A percentile compares a stretch with the other conserved stretches of the same genome.
phyloP scores from a whole-genome alignment of 2,113 vertebrate genomes.

The Percina caprodes region DNA sequence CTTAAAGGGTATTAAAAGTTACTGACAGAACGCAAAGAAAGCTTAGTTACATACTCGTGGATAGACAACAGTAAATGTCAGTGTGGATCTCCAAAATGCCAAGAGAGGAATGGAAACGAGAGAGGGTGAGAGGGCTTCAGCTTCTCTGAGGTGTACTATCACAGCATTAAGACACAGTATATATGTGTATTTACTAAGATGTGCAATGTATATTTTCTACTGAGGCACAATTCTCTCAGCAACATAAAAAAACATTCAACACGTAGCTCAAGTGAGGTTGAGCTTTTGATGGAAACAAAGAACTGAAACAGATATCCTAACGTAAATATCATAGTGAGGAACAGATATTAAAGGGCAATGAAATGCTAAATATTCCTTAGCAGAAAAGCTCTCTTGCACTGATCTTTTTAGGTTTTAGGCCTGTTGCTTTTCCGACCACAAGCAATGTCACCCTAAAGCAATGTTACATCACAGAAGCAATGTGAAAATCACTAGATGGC shows the following conservation, averaged over 20 bases:
- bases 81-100: constrained; percentile 62
- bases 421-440: neutral
- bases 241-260: neutral
- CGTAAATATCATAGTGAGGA: neutral
- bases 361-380: neutral
- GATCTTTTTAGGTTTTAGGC: neutral
- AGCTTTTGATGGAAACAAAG: neutral
- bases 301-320: neutral
- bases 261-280: neutral
- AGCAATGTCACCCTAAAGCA: neutral
- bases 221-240: neutral
- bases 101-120: constrained; percentile 70
- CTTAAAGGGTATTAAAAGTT: constrained; percentile 39
- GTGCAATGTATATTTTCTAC: neutral
- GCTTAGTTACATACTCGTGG: constrained; percentile 58
- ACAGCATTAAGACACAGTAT: constrained; percentile 19
- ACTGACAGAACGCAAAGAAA: constrained; percentile 57
- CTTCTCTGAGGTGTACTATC: constrained; percentile 43
- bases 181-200: constrained; percentile 29
- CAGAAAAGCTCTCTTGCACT: neutral
- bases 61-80: constrained; percentile 70
- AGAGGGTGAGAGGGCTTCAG: constrained; percentile 51
- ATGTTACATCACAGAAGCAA: neutral
- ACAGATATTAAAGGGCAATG: neutral
- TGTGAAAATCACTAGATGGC: constrained; percentile 52